Percentiles rank a stretch among this genome's conserved stretches.
Conservation (phyloP, 2,113 vertebrate genomes). For the Noturus placidus region DNA sequence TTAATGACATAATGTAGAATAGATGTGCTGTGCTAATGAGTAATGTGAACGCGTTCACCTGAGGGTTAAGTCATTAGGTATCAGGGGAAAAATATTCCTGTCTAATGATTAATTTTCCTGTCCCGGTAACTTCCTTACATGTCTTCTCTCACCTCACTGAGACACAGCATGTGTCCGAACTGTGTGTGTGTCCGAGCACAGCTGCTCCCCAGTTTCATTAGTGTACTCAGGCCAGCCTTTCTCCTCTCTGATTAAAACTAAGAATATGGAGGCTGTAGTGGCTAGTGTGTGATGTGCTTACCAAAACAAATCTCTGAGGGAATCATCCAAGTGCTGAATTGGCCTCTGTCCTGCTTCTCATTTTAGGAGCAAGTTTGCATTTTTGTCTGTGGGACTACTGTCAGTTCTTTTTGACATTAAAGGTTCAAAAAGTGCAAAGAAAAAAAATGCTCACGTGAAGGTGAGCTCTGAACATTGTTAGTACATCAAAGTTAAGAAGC, state of each 20-base stretch:
- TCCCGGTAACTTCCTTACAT: constrained; percentile 34
- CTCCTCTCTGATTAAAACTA: constrained; percentile 54
- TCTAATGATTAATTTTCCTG: constrained; percentile 19
- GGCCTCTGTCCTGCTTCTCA: constrained; percentile 24
- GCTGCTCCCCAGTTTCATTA: constrained; percentile 55
- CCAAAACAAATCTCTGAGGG: constrained; percentile 46
- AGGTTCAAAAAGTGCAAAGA: constrained; percentile 18
- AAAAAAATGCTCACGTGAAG: constrained; percentile 25
- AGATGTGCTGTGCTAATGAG: constrained; percentile 35
- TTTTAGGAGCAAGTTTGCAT: background rate
- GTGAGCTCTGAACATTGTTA: constrained; percentile 44
- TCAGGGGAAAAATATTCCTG: background rate
- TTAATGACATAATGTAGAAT: constrained; percentile 20
- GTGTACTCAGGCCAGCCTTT: constrained; percentile 47
- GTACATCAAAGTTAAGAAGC: constrained; percentile 35
- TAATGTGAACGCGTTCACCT: constrained; percentile 31
- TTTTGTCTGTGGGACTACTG: constrained; percentile 26
- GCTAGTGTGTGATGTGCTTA: constrained; percentile 29
- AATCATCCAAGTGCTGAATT: constrained; percentile 27
- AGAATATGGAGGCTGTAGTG: constrained; percentile 27
- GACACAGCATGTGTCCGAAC: constrained; percentile 38
- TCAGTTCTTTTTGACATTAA: constrained; percentile 47
- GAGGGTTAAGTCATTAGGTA: constrained; percentile 38
- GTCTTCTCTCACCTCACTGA: constrained; percentile 22
- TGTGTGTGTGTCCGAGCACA: constrained; percentile 42